phyloP scores from a whole-genome alignment of 2,888 invertebrate species.

The Coelopa pilipes region DNA sequence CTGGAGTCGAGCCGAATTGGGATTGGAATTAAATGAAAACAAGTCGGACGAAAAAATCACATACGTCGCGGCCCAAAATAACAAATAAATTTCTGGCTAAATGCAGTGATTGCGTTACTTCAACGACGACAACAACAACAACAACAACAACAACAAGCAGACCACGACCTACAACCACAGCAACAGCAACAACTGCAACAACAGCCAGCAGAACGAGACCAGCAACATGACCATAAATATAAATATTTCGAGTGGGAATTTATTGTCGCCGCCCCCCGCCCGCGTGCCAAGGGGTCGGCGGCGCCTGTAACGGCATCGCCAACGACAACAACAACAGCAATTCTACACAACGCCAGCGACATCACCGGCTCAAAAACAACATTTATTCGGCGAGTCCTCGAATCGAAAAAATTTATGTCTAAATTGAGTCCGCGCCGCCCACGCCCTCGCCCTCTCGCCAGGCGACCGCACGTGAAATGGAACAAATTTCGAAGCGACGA shows the following conservation, averaged over 20 bases:
- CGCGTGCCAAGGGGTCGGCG: constrained; percentile 7
- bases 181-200: constrained; percentile 16
- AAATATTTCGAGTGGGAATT: constrained; percentile 34
- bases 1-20: too few species aligned
- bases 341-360: too few species aligned
- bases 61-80: neutral
- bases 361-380: neutral
- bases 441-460: too few species aligned
- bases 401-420: constrained; percentile 18
- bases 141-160: constrained; percentile 30
- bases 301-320: neutral
- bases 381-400: constrained; percentile 21
- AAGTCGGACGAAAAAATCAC: too few species aligned
- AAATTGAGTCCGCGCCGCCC: neutral
- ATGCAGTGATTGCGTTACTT: constrained; percentile 32
- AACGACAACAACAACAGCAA: neutral
- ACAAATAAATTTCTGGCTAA: constrained; percentile 41
- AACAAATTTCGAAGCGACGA: too few species aligned
- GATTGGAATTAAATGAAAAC: too few species aligned
- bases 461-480: too few species aligned
- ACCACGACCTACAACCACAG: constrained; percentile 18
- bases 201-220: neutral
- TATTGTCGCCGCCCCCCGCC: constrained; percentile 20
- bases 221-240: neutral
- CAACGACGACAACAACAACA: too few species aligned